Evolutionary conservation across 2,888 invertebrate species (phyloP), one percentile per base, ranked within the genome.

Genomic region (Spodoptera picta): DNA sequence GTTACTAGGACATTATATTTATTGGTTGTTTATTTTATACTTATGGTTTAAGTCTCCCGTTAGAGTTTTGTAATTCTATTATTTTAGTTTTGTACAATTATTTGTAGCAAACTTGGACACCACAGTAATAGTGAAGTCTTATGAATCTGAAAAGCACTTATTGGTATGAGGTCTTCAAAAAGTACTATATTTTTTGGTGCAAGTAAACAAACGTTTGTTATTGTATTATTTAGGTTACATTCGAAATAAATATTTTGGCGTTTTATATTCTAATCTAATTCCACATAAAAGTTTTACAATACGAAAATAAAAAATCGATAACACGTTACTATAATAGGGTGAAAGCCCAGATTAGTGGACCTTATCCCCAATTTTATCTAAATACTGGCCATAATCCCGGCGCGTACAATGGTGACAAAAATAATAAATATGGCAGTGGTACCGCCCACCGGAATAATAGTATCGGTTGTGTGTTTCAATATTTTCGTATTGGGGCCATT

Each of bases 341-440:
- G 83, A 86, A 90, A 89, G 81, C 84, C 83, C 87, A 90, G 94
- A 93, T 93, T 93, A 93, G 90, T 84, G 79, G 80, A 82, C 91
- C 81, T 92, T 94, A 94, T 94, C 93, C 93, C 92, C 93, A 94
- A 94, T 94, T 93, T 89, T 90, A 94, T 94, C 94, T 94, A 94
- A 94, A 94, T 93, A 92, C 92, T 87, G 82, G 85, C 87, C 90
- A 88, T 94, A 93, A 94, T 92, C 93, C 92, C 82, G 55, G 73
- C 82, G 76, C 77, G 87, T 86, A 94, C 94, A 94, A 89, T 88
- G 90, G 94, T 90, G 93, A 93, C 93, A 93, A 92, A 94, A 94
- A 94, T 94, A 94, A 94, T 93, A 94, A 94, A 94, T 94, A 94
- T 88, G 82, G 87, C 85, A 76, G 47, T 54, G 83, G 89, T 82